These are phyloP conservation scores for Guaruba guarouba DNA, from an alignment of 2,113 vertebrate genomes.

Conservation along the genomic window DNA sequence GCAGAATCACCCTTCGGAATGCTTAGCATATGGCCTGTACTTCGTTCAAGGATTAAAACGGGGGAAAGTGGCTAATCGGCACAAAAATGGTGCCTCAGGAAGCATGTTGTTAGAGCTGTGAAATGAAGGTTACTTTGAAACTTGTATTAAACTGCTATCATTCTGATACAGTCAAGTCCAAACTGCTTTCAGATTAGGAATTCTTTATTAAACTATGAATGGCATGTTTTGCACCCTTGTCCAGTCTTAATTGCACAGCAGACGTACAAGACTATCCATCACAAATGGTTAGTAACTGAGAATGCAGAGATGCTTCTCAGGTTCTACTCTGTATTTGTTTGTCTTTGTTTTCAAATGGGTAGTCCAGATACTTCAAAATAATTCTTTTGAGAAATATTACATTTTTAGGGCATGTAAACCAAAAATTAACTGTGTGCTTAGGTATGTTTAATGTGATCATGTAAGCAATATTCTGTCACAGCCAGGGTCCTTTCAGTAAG, in stretches of 20 bases:
- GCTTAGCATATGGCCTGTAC: neutral
- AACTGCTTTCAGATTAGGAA: neutral
- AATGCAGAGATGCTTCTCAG: neutral
- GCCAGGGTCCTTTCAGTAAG: neutral
- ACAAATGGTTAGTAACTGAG: neutral
- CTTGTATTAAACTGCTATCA: accelerated
- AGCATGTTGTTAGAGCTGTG: neutral
- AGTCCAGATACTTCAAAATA: neutral
- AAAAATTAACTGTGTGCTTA: neutral
- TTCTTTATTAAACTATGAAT: neutral
- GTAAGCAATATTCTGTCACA: neutral
- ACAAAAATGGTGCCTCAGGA: neutral
- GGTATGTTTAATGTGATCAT: neutral
- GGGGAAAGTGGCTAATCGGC: neutral
- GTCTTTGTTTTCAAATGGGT: neutral
- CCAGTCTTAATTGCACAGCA: neutral
- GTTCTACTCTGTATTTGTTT: neutral
- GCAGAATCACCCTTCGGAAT: neutral
- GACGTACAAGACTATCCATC: neutral
- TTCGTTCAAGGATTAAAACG: neutral
- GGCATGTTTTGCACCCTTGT: neutral
- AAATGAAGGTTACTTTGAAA: neutral
- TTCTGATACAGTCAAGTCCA: neutral
- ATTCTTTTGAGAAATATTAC: neutral
- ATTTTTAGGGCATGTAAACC: neutral